Conservation (phyloP, 1,140 invertebrate genomes). For the Microplitis mediator region DNA sequence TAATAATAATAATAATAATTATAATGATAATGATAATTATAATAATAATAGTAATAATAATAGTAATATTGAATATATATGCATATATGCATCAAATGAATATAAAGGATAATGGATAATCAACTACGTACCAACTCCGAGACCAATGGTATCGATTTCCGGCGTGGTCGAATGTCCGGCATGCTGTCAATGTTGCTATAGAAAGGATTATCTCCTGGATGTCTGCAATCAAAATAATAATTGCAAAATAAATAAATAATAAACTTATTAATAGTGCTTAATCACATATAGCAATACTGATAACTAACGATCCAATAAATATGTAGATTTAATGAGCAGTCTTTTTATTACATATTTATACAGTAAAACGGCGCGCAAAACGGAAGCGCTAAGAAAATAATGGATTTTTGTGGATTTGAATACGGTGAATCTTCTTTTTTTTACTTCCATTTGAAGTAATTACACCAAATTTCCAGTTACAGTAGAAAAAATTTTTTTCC, state of each 20-base stretch:
- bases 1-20: background rate
- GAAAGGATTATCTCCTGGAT: conserved; percentile 95
- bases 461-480: no score
- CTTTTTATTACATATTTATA: no score
- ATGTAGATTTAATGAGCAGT: no score
- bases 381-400: no score
- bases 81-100: conserved; percentile 29
- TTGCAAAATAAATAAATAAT: background rate
- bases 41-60: conserved; percentile 23
- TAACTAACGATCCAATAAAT: no score
- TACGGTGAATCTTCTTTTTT: no score
- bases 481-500: no score
- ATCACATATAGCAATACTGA: no score
- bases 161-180: conserved; percentile 94
- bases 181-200: conserved; percentile 99
- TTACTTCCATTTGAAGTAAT: no score
- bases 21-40: conserved; percentile 37
- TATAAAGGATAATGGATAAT: conserved; percentile 45
- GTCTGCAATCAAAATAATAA: conserved; percentile 65
- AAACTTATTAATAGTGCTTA: background rate
- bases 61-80: conserved; percentile 29
- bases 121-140: conserved; percentile 93
- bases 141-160: conserved; percentile 97
- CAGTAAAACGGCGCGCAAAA: no score
- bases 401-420: no score